Base-by-base conservation (phyloP, 2,888 invertebrate genomes). In the Drosophila mulleri region DNA sequence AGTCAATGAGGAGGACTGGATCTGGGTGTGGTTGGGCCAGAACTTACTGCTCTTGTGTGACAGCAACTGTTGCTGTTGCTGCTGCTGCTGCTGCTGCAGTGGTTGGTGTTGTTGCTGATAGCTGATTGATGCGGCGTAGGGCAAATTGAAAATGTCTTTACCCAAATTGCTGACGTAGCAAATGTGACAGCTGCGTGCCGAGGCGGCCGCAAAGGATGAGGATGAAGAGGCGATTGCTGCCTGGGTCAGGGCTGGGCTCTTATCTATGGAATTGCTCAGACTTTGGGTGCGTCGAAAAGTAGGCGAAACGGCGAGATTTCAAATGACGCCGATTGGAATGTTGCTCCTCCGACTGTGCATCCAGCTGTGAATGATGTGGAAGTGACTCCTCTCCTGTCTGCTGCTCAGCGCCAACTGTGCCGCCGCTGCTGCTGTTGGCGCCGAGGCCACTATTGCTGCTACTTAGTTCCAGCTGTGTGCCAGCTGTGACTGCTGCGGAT, bases 101-200 rank as follows among this genome's bases (percentile, higher is more conserved):
- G 52, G 61, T 3, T 47, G 47, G 8, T 44, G 57, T 11, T 72
- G 68, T 18, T 67, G 66, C 72, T 73, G 72, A 67, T 48, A 59
- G 54, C 23, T 35, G 20, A 70, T 39, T 14, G 66, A 63, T 42
- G 72, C 37, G 11, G 68, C 68, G 26, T 68, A 89, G 61, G 92
- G 92, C 64, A 92, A 76, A 85, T 92, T 92, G 64, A 92, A 92
- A 72, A 92, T 91, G 68, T 92, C 91, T 86, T 92, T 93, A 84
- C 92, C 81, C 32, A 80, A 90, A 78, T 92, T 93, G 80, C 92
- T 93, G 52, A 92, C 92, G 77, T 93, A 91, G 82, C 93, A 93
- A 67, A 93, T 92, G 74, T 93, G 92, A 81, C 93, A 93, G 78
- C 92, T 92, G 68, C 92, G 92, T 37, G 89, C 91, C 47, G 44